A percentile compares a stretch with the other conserved stretches of the same genome.
Conservation (phyloP, 2,797 vertebrate species). For the Channa striata region DNA sequence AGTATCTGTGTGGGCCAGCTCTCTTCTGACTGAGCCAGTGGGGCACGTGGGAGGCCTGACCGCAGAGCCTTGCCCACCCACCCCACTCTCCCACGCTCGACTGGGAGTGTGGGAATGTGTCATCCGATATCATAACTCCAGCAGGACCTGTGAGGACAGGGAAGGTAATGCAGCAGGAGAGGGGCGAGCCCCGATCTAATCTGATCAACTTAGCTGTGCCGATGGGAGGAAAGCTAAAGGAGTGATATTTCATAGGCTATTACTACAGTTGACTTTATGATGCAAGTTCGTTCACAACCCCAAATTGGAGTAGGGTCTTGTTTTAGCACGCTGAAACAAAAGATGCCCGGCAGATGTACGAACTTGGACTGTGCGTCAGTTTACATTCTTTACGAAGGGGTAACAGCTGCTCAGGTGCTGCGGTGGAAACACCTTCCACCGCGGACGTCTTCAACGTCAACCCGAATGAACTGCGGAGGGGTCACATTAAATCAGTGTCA, state of each 20-base stretch:
- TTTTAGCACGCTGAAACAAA: slow-evolving; percentile 56
- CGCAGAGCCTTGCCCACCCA: slow-evolving; percentile 23
- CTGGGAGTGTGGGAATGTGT: slow-evolving; percentile 76
- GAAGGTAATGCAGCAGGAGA: slow-evolving; percentile 34
- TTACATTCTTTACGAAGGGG: slow-evolving; percentile 63
- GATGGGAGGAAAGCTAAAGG: slow-evolving; percentile 22
- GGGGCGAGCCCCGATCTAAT: slow-evolving; percentile 26
- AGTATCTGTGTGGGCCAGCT: slow-evolving; percentile 47
- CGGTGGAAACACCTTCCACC: slow-evolving; percentile 48
- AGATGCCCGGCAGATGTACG: slow-evolving; percentile 40
- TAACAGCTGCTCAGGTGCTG: slow-evolving; percentile 69
- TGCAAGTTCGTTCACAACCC: slow-evolving; percentile 15
- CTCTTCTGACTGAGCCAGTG: slow-evolving; percentile 44
- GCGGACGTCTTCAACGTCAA: slow-evolving; percentile 36
- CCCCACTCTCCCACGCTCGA: slow-evolving; percentile 49
- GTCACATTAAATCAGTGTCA: slow-evolving; percentile 41
- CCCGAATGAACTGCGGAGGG: slow-evolving; percentile 26
- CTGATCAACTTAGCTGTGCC: slow-evolving; percentile 29
- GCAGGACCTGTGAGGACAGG: slow-evolving; percentile 63
- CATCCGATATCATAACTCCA: slow-evolving; percentile 67
- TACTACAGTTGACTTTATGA: not conserved
- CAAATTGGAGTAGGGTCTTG: slow-evolving; percentile 23
- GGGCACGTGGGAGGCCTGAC: slow-evolving; percentile 59
- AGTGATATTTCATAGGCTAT: slow-evolving; percentile 28
- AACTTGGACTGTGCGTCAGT: slow-evolving; percentile 58